Base-by-base conservation (phyloP, 2,888 invertebrate genomes). In the Acrobasis repandana region DNA sequence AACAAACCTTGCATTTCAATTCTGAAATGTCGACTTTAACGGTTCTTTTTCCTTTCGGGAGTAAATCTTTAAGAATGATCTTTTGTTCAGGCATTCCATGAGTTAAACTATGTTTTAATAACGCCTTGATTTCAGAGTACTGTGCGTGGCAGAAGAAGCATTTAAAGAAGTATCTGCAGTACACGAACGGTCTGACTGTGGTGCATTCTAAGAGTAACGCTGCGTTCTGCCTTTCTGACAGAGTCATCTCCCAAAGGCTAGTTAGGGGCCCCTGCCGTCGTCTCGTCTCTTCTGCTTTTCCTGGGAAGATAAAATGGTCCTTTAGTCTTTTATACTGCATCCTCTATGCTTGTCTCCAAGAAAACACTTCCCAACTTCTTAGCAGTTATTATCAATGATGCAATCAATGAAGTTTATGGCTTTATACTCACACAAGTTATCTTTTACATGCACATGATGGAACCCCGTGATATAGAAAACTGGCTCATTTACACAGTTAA, bases 241-340 rank as follows among this genome's bases (percentile, higher is more conserved):
- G 67, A 1, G 87, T 86, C 74, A 87, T 76, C 69, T 88, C 88
- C 88, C 87, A 87, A 33, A 86, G 81, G 66, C 88, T 87, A 62
- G 81, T 78, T 56, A 84, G 73, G 11, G 78, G 77, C 65, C 80
- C 82, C 63, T 79, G 77, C 33, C 74, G 63, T 49, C 80, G 69
- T 63, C 70, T 74, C 56, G 71, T 65, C 9, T 64, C 67, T 64
- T 74, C 72, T 16, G 63, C 28, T 43, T 67, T 64, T 70, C 80
- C 83, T 83, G 83, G 61, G 80, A 62, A 82, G 66, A 73, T 58
- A 82, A 82, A 79, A 74, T 68, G 47, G 15, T 15, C 51, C 14
- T 57, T 57, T 57, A 57, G 47, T 57, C 10, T 56, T 36, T 56
- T 2, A 14, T 60, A 49, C 28, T 28, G 28, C 15, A 2, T 60